Evolutionary conservation across 2,888 invertebrate species (phyloP).

Genomic region (Microctonus hyperodae): DNA sequence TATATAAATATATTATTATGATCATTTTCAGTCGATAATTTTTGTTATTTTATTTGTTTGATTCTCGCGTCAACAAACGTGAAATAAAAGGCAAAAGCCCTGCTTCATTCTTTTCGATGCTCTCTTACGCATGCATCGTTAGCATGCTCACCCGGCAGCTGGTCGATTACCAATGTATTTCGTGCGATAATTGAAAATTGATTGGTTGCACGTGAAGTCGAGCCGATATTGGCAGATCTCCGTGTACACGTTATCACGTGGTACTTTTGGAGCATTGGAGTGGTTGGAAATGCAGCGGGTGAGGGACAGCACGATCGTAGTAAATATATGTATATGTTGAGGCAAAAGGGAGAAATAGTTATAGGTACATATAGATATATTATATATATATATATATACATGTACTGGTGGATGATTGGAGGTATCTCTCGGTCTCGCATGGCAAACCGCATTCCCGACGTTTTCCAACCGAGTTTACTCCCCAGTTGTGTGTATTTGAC

Average conservation of each 20-base stretch:
- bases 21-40: neutral
- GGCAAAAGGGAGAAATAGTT: neutral
- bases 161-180: constrained; percentile 36
- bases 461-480: constrained; percentile 41
- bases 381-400: constrained; percentile 28
- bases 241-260: constrained; percentile 33
- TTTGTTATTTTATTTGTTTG: neutral
- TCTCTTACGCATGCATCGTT: constrained; percentile 13
- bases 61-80: constrained; percentile 1
- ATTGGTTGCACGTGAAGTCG: constrained; percentile 35
- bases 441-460: constrained; percentile 44
- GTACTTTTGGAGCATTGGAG: constrained; percentile 24
- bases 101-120: neutral
- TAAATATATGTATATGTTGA: neutral
- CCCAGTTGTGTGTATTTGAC: constrained; percentile 48
- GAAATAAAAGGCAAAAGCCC: constrained; percentile 11
- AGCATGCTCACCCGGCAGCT: constrained; percentile 24
- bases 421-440: constrained; percentile 38
- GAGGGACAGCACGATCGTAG: neutral
- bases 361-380: constrained; percentile 9
- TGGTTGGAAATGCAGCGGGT: constrained; percentile 7
- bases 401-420: constrained; percentile 27
- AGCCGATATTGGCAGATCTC: constrained; percentile 33
- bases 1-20: neutral
- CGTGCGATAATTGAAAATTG: constrained; percentile 34